These are phyloP conservation scores for Heliornis fulica DNA, from an alignment of 2,113 vertebrate species.

Conservation along the genomic window DNA sequence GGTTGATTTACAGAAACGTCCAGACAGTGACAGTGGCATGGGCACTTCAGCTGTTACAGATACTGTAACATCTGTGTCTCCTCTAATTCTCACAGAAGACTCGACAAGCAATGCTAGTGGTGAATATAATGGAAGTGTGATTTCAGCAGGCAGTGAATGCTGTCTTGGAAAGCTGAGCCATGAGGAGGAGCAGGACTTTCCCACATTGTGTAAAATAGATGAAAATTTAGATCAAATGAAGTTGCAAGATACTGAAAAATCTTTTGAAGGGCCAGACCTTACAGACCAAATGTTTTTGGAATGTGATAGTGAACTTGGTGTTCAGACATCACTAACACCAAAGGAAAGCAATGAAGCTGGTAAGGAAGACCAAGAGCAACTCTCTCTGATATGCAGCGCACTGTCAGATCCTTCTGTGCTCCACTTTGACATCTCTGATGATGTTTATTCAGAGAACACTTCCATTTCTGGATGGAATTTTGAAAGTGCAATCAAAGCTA, in stretches of 20 bases:
- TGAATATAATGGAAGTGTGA: background rate
- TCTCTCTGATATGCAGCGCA: background rate
- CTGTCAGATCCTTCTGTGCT: background rate
- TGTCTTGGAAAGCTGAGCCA: background rate
- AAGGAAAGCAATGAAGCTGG: background rate
- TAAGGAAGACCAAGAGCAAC: background rate
- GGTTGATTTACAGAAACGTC: background rate
- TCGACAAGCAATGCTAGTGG: background rate
- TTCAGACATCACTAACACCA: background rate
- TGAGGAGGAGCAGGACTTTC: background rate
- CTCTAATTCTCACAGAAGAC: background rate
- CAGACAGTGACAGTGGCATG: background rate
- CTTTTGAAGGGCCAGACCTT: background rate
- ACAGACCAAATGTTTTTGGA: background rate
- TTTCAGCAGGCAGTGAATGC: background rate
- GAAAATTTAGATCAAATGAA: background rate
- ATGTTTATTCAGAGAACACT: background rate
- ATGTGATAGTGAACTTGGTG: background rate
- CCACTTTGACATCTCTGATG: background rate
- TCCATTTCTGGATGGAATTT: background rate
- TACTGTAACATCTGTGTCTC: background rate
- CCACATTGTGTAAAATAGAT: background rate
- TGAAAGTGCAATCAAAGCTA: background rate
- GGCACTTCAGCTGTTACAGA: background rate
- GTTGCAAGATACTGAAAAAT: background rate